Percentiles rank a stretch among this genome's conserved stretches.
Evolutionary conservation across 2,888 invertebrate species (phyloP).

Genomic region (Conus canariensis): DNA sequence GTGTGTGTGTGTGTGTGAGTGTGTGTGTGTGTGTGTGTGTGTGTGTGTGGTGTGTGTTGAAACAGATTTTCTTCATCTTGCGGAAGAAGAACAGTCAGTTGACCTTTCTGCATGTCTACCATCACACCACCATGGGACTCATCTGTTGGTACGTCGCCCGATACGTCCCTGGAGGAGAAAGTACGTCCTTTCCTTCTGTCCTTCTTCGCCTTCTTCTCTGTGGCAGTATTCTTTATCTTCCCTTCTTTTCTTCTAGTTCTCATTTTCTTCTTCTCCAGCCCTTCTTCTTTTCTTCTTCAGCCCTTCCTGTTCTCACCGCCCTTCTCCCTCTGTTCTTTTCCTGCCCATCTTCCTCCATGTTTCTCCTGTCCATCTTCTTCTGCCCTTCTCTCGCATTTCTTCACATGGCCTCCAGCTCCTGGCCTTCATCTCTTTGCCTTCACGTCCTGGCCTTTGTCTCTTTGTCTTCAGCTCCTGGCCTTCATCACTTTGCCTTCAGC

Average conservation of each 20-base stretch:
- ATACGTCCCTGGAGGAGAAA: slow-evolving; percentile 66
- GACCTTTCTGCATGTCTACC: slow-evolving; percentile 72
- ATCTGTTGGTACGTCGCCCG: slow-evolving; percentile 68
- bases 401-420: neutral
- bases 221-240: neutral
- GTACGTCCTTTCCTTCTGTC: slow-evolving; percentile 51
- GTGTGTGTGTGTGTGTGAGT: slow-evolving; percentile 52
- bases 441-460: no score
- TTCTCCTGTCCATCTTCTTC: neutral
- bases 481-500: no score
- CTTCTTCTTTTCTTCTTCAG: neutral
- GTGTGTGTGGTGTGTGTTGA: neutral
- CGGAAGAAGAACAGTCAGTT: slow-evolving; percentile 67
- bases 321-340: neutral
- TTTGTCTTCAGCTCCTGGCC: no score
- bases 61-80: slow-evolving; percentile 68
- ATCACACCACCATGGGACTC: slow-evolving; percentile 70
- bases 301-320: neutral
- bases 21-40: no score
- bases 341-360: no score
- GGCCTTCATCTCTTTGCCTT: neutral
- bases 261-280: no score
- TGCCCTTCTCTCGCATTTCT: neutral
- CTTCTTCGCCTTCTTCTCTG: neutral
- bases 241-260: neutral